phyloP scores from a whole-genome alignment of 2,888 invertebrate species.

The Stegana nigrithorax region DNA sequence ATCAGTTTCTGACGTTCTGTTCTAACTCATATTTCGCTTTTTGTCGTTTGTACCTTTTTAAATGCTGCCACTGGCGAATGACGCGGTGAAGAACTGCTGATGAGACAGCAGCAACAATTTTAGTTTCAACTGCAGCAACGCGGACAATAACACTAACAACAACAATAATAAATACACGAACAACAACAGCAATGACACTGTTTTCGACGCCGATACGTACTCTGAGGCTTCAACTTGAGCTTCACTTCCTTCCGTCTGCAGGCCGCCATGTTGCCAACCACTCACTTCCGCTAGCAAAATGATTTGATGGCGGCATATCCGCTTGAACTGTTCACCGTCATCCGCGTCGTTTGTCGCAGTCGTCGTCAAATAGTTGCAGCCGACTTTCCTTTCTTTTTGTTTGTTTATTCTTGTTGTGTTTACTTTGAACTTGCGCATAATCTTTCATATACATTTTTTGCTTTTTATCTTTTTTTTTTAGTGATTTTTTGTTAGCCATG shows the following conservation, averaged over 20 bases:
- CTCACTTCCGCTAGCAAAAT: slow-evolving; percentile 60
- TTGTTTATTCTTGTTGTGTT: slow-evolving; percentile 23
- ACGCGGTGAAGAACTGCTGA: slow-evolving; percentile 14
- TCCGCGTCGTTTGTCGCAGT: slow-evolving; percentile 11
- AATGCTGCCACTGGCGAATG: slow-evolving; percentile 47
- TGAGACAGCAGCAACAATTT: no score
- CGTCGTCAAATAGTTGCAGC: not conserved
- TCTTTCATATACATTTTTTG: slow-evolving; percentile 51
- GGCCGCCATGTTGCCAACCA: slow-evolving; percentile 45
- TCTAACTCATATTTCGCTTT: no score
- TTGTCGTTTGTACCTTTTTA: no score
- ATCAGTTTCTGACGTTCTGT: no score
- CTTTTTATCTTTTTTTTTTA: slow-evolving; percentile 20
- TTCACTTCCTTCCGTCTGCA: not conserved
- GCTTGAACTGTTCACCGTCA: slow-evolving; percentile 34
- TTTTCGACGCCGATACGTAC: not conserved
- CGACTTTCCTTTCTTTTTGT: not conserved
- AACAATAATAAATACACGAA: not conserved
- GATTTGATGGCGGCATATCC: slow-evolving; percentile 62
- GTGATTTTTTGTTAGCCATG: slow-evolving; percentile 28
- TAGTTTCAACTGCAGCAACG: no score
- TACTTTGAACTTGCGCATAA: slow-evolving; percentile 50
- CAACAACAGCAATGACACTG: slow-evolving; percentile 36
- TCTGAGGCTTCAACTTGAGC: slow-evolving; percentile 1
- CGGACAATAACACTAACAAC: no score